A percentile compares a stretch with the other conserved stretches of the same genome.
phyloP scores from a whole-genome alignment of 1,140 invertebrate genomes.

The Penaeus vannamei region DNA sequence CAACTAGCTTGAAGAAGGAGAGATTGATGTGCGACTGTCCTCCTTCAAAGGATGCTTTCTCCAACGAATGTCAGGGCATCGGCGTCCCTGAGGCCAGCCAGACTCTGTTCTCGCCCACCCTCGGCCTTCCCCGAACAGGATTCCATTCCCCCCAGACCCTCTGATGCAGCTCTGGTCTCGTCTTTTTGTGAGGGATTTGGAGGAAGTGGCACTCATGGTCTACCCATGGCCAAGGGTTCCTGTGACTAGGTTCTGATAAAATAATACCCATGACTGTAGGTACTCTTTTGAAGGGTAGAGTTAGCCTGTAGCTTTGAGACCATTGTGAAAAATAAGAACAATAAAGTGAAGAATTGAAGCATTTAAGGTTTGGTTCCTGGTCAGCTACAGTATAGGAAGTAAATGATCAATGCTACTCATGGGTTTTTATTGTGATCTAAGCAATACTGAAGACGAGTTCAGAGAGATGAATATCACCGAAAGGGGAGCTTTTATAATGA shows the following conservation, averaged over 20 bases:
- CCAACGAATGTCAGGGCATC: slow-evolving; percentile 50
- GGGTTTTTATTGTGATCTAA: too few relatives aligned
- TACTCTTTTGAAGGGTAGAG: too few relatives aligned
- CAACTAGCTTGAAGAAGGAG: slow-evolving; percentile 56
- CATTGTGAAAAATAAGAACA: too few relatives aligned
- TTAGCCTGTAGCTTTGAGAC: too few relatives aligned
- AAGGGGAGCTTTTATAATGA: too few relatives aligned
- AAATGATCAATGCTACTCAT: too few relatives aligned
- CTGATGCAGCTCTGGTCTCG: slow-evolving; percentile 49
- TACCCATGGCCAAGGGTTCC: slow-evolving; percentile 60
- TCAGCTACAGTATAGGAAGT: too few relatives aligned
- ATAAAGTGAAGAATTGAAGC: too few relatives aligned
- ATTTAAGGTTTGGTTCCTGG: too few relatives aligned
- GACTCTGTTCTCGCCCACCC: slow-evolving; percentile 42
- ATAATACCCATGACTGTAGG: too few relatives aligned
- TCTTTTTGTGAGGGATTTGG: slow-evolving; percentile 45
- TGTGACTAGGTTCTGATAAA: slow-evolving; percentile 48
- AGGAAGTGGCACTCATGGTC: slow-evolving; percentile 58
- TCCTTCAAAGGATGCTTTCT: slow-evolving; percentile 63
- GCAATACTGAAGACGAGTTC: too few relatives aligned
- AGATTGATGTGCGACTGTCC: slow-evolving; percentile 54
- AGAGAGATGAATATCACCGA: too few relatives aligned
- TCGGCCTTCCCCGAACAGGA: slow-evolving; percentile 7
- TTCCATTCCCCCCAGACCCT: slow-evolving; percentile 34
- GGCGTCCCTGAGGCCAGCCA: slow-evolving; percentile 50